Evolutionary conservation across 2,797 vertebrate species (phyloP).

Genomic region (Neosilurus hyrtlii): DNA sequence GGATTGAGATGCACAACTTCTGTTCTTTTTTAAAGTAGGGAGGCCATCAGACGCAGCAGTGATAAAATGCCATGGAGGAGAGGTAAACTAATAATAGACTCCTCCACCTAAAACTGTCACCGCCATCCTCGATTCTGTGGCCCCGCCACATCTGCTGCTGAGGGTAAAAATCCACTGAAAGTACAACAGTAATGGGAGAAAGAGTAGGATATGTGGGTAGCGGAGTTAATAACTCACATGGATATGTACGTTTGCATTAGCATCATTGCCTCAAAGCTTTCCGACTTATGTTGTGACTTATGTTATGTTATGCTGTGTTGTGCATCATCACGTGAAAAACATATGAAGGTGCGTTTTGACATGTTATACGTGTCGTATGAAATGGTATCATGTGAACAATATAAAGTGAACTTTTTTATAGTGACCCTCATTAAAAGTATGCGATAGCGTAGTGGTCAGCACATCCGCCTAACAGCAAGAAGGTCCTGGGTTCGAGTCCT

Average conservation of each 20-base stretch:
- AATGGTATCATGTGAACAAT: too few relatives aligned
- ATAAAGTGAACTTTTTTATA: too few relatives aligned
- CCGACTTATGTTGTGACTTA: too few relatives aligned
- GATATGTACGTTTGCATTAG: neutral
- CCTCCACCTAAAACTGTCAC: slow-evolving; percentile 83
- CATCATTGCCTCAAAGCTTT: neutral
- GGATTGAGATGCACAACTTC: slow-evolving; percentile 76
- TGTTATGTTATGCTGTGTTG: too few relatives aligned
- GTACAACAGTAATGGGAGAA: slow-evolving; percentile 32
- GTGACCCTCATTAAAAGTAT: too few relatives aligned
- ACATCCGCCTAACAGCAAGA: too few relatives aligned
- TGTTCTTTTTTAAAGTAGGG: slow-evolving; percentile 67
- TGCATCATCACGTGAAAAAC: too few relatives aligned
- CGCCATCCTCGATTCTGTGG: slow-evolving; percentile 66
- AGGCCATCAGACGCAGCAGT: slow-evolving; percentile 76
- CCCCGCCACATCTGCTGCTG: slow-evolving; percentile 63
- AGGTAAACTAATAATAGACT: slow-evolving; percentile 83
- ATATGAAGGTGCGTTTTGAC: too few relatives aligned
- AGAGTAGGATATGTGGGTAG: neutral
- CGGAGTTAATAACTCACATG: neutral
- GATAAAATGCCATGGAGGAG: slow-evolving; percentile 78
- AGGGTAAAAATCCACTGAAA: slow-evolving; percentile 42
- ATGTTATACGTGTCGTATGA: too few relatives aligned
- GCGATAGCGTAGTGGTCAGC: too few relatives aligned
- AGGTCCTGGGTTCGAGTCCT: too few relatives aligned